Percentiles rank a stretch among this genome's conserved stretches.
phyloP scores from a whole-genome alignment of 2,888 invertebrate genomes.

The Celastrina argiolus region DNA sequence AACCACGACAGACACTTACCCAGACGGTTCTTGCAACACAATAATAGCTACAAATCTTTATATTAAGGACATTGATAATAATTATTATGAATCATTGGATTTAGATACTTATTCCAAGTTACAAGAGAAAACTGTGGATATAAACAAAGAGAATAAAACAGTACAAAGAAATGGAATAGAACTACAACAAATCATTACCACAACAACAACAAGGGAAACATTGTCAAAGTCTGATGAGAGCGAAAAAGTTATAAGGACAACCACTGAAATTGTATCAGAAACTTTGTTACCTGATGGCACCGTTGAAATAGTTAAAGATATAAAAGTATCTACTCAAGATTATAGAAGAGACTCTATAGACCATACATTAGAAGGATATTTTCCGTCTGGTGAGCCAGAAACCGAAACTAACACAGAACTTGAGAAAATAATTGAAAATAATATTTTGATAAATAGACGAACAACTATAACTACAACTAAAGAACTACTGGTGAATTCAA shows the following conservation, averaged over 20 bases:
- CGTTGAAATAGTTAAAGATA: slow-evolving; percentile 53
- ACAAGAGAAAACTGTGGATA: slow-evolving; percentile 51
- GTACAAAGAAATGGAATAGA: slow-evolving; percentile 48
- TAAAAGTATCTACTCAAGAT: slow-evolving; percentile 61
- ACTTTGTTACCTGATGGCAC: slow-evolving; percentile 55
- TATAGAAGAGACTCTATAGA: slow-evolving; percentile 50
- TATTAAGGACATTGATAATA: slow-evolving; percentile 49
- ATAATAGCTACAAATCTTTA: slow-evolving; percentile 57
- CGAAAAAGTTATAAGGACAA: slow-evolving; percentile 59
- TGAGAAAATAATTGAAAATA: slow-evolving; percentile 51
- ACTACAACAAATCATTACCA: slow-evolving; percentile 57
- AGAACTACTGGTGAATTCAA: slow-evolving; percentile 55
- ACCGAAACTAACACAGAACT: slow-evolving; percentile 46
- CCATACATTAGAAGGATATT: slow-evolving; percentile 54
- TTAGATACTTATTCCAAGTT: slow-evolving; percentile 45
- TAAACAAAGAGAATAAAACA: slow-evolving; percentile 51
- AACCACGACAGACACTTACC: slow-evolving; percentile 61
- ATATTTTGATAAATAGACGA: slow-evolving; percentile 51
- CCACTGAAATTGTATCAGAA: slow-evolving; percentile 58
- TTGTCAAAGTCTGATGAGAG: slow-evolving; percentile 45
- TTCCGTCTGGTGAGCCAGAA: slow-evolving; percentile 48
- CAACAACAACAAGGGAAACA: slow-evolving; percentile 62
- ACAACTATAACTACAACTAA: slow-evolving; percentile 54
- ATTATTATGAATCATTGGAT: slow-evolving; percentile 39
- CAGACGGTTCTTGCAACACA: slow-evolving; percentile 55